Evolutionary conservation across 2,888 invertebrate genomes (phyloP), one percentile per base, ranked within the genome.

Genomic region (Diabrotica balteata): DNA sequence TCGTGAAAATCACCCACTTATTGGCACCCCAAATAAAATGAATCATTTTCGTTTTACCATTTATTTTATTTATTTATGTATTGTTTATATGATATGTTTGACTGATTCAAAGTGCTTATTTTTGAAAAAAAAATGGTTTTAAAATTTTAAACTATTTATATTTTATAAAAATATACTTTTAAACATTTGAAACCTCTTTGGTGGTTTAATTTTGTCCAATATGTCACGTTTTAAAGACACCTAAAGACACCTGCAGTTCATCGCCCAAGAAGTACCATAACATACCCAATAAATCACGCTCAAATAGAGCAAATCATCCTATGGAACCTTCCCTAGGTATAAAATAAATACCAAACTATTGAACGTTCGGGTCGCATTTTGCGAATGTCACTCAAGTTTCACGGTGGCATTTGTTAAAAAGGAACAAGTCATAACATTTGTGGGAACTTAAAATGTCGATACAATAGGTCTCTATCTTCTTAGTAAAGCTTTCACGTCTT

Each of bases 381-480:
- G 60, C 51, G 58, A 53, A 63, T 71, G 71, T 71, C 71, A 69
- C 57, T 71, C 73, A 70, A 68, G 69, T 75, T 75, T 73, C 74
- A 74, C 73, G 74, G 75, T 73, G 73, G 75, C 64, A 71, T 69
- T 54, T 59, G 60, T 67, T 66, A 71, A 71, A 75, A 74, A 73
- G 74, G 70, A 66, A 65, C 74, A 69, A 73, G 77, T 77, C 76
- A 76, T 69, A 76, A 77, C 75, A 75, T 74, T 75, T 72, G 75
- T 69, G 69, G 66, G 67, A 59, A 69, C 60, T 70, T 67, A 51
- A 59, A 32, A 59, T 63, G 51, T 59, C 53, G 63, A 49, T 53
- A 59, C 52, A 68, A 59, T 57, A 60, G 63, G 50, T 55, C 46
- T 63, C 52, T 47, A 54, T 67, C 59, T 67, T 63, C 59, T 63